A percentile compares a stretch with the other conserved stretches of the same genome.
phyloP scores from a whole-genome alignment of 2,113 vertebrate genomes.

The Corythaixoides concolor region DNA sequence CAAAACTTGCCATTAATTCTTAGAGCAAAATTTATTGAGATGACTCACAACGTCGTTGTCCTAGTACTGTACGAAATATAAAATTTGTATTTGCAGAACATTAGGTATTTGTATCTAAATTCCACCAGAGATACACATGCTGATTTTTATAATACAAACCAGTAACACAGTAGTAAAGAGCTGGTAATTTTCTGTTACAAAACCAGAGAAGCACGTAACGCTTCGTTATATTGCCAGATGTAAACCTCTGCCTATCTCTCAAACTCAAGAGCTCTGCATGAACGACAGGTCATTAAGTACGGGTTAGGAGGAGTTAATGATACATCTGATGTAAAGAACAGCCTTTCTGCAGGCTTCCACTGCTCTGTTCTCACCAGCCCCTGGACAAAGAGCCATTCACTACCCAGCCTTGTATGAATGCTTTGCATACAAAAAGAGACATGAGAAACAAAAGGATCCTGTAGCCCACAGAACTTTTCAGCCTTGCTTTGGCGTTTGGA shows the following conservation, averaged over 20 bases:
- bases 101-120: neutral
- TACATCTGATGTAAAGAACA: neutral
- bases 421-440: conserved; percentile 61
- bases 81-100: neutral
- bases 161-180: neutral
- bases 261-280: neutral
- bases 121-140: neutral
- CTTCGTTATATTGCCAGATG: neutral
- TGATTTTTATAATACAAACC: neutral
- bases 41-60: neutral
- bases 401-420: conserved; percentile 18
- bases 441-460: conserved; percentile 51
- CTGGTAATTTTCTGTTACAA: neutral
- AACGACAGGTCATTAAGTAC: neutral
- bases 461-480: conserved; percentile 12
- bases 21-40: neutral
- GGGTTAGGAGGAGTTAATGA: conserved; percentile 51
- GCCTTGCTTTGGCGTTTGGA: neutral
- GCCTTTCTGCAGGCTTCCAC: conserved; percentile 22
- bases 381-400: conserved; percentile 54
- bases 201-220: neutral
- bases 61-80: neutral
- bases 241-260: neutral
- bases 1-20: neutral
- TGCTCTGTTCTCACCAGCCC: conserved; percentile 26